Conservation (phyloP, 1,140 invertebrate genomes). For the Drosophila mojavensis region DNA sequence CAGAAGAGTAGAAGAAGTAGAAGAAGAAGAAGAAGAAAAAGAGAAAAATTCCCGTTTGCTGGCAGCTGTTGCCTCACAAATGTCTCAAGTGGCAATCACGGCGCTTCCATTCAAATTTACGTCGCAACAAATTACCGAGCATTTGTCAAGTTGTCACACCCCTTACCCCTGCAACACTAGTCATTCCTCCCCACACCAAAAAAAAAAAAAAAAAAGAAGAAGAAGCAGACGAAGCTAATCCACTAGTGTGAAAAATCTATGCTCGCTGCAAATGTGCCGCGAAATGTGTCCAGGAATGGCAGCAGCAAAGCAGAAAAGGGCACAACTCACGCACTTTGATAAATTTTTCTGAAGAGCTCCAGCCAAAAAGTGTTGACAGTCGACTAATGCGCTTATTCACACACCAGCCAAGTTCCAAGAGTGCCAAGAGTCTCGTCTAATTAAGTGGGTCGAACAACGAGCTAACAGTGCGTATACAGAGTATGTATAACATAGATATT, state of each 20-base stretch:
- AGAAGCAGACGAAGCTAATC: constrained; percentile 17
- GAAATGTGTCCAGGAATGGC: constrained; percentile 58
- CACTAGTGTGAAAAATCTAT: constrained; percentile 79
- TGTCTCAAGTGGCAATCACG: constrained; percentile 84
- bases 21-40: not conserved
- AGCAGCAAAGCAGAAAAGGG: not conserved
- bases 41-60: constrained; percentile 66
- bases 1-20: not conserved
- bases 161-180: not conserved
- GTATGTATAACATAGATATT: not conserved
- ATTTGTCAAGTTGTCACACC: constrained; percentile 76
- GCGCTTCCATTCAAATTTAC: constrained; percentile 83
- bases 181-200: not conserved
- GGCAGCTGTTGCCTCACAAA: constrained; percentile 80
- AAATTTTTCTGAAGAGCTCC: constrained; percentile 52
- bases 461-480: too few relatives aligned
- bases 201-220: not conserved
- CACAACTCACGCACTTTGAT: constrained; percentile 42
- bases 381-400: constrained; percentile 52
- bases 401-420: constrained; percentile 36
- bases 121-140: constrained; percentile 83
- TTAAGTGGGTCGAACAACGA: constrained; percentile 22
- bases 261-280: constrained; percentile 71
- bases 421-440: constrained; percentile 16
- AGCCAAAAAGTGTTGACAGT: constrained; percentile 64